These are phyloP conservation scores for Alces alces DNA, from an alignment of 2,113 vertebrate species.

Conservation along the genomic window DNA sequence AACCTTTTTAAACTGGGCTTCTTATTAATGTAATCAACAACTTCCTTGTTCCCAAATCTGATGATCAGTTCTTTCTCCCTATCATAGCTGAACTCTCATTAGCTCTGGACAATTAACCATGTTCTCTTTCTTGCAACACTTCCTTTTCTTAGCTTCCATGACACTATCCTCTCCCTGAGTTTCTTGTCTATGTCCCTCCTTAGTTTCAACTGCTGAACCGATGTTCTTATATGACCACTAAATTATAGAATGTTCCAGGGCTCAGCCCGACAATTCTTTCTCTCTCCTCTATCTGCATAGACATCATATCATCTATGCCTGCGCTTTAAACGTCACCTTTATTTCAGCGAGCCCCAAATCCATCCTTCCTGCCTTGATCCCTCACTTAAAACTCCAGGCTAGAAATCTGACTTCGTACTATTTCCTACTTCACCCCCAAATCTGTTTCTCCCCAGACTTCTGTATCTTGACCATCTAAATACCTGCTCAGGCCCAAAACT, in stretches of 20 bases:
- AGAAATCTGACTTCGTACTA: neutral
- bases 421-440: neutral
- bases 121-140: neutral
- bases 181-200: neutral
- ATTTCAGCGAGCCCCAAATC: neutral
- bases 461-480: neutral
- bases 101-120: neutral
- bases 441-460: neutral
- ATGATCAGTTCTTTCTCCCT: neutral
- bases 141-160: neutral
- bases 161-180: neutral
- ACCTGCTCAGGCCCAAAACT: neutral
- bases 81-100: neutral
- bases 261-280: neutral
- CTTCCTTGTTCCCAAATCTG: neutral
- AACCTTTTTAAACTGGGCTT: neutral
- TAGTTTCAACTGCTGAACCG: neutral
- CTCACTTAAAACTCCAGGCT: neutral
- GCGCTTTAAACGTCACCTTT: neutral
- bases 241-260: neutral
- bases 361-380: neutral
- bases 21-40: neutral
- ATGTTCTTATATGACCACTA: neutral
- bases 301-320: neutral
- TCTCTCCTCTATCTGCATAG: neutral